These are phyloP conservation scores for Syrista parreyssii DNA, from an alignment of 2,888 invertebrate species.

Conservation along the genomic window DNA sequence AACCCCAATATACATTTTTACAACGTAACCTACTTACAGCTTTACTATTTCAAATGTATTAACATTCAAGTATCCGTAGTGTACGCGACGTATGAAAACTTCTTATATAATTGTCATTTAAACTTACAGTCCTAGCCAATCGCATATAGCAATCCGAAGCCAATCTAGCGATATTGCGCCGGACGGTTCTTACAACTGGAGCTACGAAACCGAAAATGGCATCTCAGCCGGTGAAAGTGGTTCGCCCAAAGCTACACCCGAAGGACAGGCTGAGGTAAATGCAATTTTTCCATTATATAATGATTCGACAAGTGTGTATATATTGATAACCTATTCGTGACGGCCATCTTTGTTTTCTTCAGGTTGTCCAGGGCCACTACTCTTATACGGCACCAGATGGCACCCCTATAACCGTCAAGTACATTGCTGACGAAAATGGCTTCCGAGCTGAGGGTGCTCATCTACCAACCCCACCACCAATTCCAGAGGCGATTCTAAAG, in stretches of 20 bases:
- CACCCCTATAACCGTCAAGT: constrained; percentile 76
- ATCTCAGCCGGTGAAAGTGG: constrained; percentile 58
- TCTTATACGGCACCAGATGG: constrained; percentile 82
- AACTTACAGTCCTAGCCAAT: constrained; percentile 36
- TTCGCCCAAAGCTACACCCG: constrained; percentile 47
- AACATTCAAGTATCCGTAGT: neutral
- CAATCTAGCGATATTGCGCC: constrained; percentile 52
- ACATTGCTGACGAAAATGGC: constrained; percentile 83
- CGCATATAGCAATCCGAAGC: constrained; percentile 53
- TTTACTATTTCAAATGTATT: neutral
- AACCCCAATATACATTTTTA: too few relatives aligned
- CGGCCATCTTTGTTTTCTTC: constrained; percentile 28
- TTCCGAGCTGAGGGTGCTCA: constrained; percentile 83
- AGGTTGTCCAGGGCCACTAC: constrained; percentile 82
- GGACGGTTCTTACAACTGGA: constrained; percentile 56
- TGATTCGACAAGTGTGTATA: neutral
- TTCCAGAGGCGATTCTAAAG: constrained; percentile 78
- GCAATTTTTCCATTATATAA: neutral
- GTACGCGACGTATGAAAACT: neutral
- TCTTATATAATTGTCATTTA: neutral
- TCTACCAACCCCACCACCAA: constrained; percentile 81
- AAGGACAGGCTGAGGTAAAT: constrained; percentile 50
- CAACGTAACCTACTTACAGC: neutral
- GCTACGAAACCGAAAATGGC: constrained; percentile 63
- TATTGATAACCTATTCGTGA: neutral